Evolutionary conservation across 1,140 invertebrate genomes (phyloP).

Genomic region (Halictus rubicundus): DNA sequence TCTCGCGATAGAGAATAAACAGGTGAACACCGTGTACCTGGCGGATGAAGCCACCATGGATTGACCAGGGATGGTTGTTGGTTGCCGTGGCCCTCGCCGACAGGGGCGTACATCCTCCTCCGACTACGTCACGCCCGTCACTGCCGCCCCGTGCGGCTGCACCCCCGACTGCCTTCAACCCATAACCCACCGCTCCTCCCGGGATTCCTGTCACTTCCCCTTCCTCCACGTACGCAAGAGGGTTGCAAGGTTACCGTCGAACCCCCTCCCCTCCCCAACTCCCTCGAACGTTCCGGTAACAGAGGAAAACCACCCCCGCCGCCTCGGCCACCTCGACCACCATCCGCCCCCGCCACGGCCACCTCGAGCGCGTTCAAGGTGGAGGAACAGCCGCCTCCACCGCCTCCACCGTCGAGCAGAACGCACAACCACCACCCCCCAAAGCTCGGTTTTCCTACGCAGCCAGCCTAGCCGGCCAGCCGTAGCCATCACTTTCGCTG

Average conservation of each 20-base stretch:
- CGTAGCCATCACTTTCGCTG: conserved; percentile 75
- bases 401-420: conserved; percentile 29
- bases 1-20: conserved; percentile 14
- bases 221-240: conserved; percentile 69
- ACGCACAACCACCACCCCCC: conserved; percentile 41
- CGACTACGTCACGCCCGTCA: conserved; percentile 80
- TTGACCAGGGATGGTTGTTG: conserved; percentile 77
- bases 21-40: conserved; percentile 69
- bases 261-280: conserved; percentile 7
- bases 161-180: conserved; percentile 65
- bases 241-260: conserved; percentile 77
- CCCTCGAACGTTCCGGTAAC: conserved; percentile 21
- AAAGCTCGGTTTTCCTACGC: conserved; percentile 55
- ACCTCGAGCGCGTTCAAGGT: conserved; percentile 40
- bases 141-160: conserved; percentile 72
- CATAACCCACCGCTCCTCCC: conserved; percentile 68
- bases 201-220: conserved; percentile 72
- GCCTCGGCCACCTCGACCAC: conserved; percentile 27
- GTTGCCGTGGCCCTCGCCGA: conserved; percentile 77
- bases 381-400: conserved; percentile 42
- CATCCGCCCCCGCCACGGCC: conserved; percentile 29
- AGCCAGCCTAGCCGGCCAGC: conserved; percentile 54
- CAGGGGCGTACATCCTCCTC: conserved; percentile 80
- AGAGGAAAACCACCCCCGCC: conserved; percentile 51
- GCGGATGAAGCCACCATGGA: conserved; percentile 79